Conservation (phyloP, 1,140 invertebrate genomes). For the Anoplophora glabripennis region DNA sequence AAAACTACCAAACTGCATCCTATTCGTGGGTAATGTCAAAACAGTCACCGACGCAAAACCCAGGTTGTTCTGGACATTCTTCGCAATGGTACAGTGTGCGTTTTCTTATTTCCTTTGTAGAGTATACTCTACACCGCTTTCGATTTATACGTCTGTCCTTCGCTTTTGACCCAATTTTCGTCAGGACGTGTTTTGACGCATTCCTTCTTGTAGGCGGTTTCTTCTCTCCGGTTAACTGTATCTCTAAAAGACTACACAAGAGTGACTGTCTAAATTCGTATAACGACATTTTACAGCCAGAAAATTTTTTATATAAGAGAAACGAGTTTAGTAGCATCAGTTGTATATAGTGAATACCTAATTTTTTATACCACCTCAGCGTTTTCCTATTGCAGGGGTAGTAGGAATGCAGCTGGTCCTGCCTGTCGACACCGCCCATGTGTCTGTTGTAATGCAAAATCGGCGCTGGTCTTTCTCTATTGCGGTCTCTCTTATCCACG, state of each 20-base stretch:
- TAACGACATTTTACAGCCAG: constrained; percentile 9
- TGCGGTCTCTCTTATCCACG: constrained; percentile 29
- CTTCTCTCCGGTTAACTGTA: too few species aligned
- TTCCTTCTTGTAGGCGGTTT: neutral
- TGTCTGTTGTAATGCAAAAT: constrained; percentile 40
- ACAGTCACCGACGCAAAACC: constrained; percentile 16
- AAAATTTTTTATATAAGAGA: constrained; percentile 19
- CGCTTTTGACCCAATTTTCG: constrained; percentile 6
- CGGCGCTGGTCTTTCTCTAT: constrained; percentile 32
- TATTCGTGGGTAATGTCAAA: too few species aligned
- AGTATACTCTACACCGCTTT: constrained; percentile 12
- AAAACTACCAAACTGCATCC: too few species aligned
- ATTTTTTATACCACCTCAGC: constrained; percentile 42
- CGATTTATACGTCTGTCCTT: constrained; percentile 1
- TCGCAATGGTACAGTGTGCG: constrained; percentile 15
- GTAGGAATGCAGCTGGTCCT: constrained; percentile 43
- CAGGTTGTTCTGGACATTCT: constrained; percentile 17
- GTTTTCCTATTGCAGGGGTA: constrained; percentile 43
- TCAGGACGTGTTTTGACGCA: constrained; percentile 6
- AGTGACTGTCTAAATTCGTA: constrained; percentile 17
- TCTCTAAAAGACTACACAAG: constrained; percentile 6
- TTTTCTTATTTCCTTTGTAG: constrained; percentile 10
- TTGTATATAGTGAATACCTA: constrained; percentile 23
- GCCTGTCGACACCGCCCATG: constrained; percentile 39
- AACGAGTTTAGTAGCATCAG: constrained; percentile 21